phyloP scores from a whole-genome alignment of 2,113 vertebrate genomes.

The Python bivittatus region DNA sequence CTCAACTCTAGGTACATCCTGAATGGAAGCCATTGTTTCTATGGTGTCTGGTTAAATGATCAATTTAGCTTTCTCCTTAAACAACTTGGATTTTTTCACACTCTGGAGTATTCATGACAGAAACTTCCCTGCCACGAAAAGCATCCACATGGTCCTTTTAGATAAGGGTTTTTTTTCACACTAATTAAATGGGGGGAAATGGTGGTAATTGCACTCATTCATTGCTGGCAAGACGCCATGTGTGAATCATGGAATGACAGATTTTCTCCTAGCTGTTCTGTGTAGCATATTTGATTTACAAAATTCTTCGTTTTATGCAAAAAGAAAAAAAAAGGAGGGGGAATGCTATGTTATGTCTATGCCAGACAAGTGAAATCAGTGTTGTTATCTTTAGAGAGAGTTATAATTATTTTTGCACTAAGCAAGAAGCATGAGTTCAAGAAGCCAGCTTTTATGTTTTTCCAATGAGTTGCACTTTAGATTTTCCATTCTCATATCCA shows the following conservation, averaged over 20 bases:
- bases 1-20: not conserved
- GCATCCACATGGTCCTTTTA: conserved; percentile 31
- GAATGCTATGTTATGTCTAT: conserved; percentile 30
- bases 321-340: not conserved
- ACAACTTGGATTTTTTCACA: not conserved
- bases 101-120: not conserved
- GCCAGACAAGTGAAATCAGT: conserved; percentile 46
- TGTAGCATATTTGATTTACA: fast-evolving
- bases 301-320: not conserved
- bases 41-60: not conserved
- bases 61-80: conserved; percentile 14
- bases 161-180: conserved; percentile 36
- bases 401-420: conserved; percentile 50
- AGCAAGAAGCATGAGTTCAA: conserved; percentile 18
- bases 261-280: not conserved
- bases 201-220: conserved; percentile 52
- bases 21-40: not conserved
- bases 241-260: conserved; percentile 10
- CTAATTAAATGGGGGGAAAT: conserved; percentile 62
- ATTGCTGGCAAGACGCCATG: conserved; percentile 46
- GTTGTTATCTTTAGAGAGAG: conserved; percentile 26
- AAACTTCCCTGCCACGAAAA: not conserved
- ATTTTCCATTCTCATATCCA: not conserved
- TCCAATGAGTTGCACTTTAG: not conserved
- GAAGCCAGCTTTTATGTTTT: not conserved